phyloP scores from a whole-genome alignment of 2,797 vertebrate genomes.

The Syngnathus acus region DNA sequence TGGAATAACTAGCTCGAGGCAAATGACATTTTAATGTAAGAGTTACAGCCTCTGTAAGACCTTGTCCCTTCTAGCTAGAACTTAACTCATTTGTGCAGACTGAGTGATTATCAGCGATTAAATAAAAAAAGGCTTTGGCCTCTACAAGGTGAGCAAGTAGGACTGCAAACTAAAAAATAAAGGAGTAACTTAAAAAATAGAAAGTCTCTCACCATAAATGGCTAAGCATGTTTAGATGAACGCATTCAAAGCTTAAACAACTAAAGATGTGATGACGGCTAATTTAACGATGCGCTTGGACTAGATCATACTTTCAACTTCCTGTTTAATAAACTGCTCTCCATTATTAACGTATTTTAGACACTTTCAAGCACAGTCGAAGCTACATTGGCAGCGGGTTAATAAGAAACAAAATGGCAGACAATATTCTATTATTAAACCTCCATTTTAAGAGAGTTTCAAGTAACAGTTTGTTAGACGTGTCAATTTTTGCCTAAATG shows the following conservation, averaged over 20 bases:
- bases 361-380: no score
- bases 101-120: conserved; percentile 5
- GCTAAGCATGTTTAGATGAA: not conserved
- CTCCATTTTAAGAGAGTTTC: no score
- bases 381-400: no score
- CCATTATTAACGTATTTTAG: no score
- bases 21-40: conserved; percentile 43
- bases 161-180: not conserved
- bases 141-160: not conserved
- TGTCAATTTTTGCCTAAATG: no score
- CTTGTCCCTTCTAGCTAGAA: conserved; percentile 25
- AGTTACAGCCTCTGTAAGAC: conserved; percentile 26
- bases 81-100: conserved; percentile 25
- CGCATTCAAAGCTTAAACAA: not conserved
- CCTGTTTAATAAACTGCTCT: no score
- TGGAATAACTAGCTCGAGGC: conserved; percentile 28
- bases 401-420: no score
- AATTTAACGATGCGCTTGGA: not conserved
- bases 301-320: not conserved
- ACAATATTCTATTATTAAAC: no score
- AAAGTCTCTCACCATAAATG: not conserved
- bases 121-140: conserved; percentile 7
- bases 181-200: conserved; percentile 1
- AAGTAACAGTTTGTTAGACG: no score
- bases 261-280: not conserved